A percentile compares a stretch with the other conserved stretches of the same genome.
These are phyloP conservation scores for Tethea ocularis DNA, from an alignment of 2,888 invertebrate genomes.

Conservation along the genomic window DNA sequence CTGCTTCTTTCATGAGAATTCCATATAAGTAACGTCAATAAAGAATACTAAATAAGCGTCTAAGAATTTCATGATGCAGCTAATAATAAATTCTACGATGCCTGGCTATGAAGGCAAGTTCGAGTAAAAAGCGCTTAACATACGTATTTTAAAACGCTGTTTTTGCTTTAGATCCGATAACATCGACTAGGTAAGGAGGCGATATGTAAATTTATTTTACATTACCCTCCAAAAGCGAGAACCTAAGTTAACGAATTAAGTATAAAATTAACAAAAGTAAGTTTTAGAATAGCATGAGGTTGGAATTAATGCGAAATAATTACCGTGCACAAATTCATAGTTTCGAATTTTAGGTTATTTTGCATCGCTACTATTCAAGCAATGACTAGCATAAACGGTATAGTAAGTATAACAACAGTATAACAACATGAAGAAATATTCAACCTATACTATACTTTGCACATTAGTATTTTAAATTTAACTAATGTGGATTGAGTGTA, in stretches of 20 bases:
- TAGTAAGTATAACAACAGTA: background rate
- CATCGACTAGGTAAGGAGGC: background rate
- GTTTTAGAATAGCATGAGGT: constrained; percentile 44
- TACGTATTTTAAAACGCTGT: constrained; percentile 5
- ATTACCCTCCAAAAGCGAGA: constrained; percentile 18
- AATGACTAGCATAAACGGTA: background rate
- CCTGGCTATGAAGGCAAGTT: background rate
- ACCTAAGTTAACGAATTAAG: constrained; percentile 32
- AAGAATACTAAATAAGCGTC: background rate
- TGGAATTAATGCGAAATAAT: constrained; percentile 55
- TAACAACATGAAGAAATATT: no score
- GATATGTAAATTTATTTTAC: constrained; percentile 7
- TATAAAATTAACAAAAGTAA: constrained; percentile 25
- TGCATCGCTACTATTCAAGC: constrained; percentile 33
- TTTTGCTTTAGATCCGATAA: constrained; percentile 10
- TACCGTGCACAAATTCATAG: constrained; percentile 41
- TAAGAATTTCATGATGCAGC: constrained; percentile 1
- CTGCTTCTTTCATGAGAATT: background rate
- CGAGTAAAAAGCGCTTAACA: constrained; percentile 2
- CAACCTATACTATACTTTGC: background rate
- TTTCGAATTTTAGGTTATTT: constrained; percentile 42
- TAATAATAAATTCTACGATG: constrained; percentile 1
- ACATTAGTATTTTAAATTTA: no score
- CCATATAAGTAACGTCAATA: background rate
- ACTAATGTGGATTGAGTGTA: no score